phyloP scores from a whole-genome alignment of 2,113 vertebrate genomes.

The Chrysochloris asiatica region DNA sequence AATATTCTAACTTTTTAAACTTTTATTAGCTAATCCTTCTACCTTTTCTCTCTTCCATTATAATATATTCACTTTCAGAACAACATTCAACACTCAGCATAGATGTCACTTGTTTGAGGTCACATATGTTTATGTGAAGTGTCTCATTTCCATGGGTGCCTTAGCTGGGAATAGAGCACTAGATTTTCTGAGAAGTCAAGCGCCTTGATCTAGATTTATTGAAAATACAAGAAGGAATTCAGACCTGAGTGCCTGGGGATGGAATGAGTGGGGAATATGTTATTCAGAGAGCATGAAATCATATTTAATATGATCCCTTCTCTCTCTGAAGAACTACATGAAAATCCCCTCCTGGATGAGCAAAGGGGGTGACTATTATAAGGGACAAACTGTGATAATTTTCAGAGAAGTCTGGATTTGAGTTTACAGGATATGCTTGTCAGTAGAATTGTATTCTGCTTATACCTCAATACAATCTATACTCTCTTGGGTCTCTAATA shows the following conservation, averaged over 20 bases:
- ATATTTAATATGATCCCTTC: conserved; percentile 14
- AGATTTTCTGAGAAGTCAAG: conserved; percentile 11
- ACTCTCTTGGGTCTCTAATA: conserved; percentile 39
- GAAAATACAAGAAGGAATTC: conserved; percentile 20
- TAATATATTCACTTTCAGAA: not conserved
- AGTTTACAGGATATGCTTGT: not conserved
- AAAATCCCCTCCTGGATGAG: not conserved
- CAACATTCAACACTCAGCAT: not conserved
- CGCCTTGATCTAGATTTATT: conserved; percentile 43
- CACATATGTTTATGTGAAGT: not conserved
- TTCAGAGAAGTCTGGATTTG: conserved; percentile 41
- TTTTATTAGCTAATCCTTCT: not conserved
- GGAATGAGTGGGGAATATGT: not conserved
- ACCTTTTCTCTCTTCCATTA: not conserved
- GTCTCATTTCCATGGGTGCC: not conserved
- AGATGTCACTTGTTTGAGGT: conserved; percentile 42
- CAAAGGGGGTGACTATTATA: conserved; percentile 27
- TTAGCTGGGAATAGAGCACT: conserved; percentile 4
- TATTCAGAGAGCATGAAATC: conserved; percentile 2
- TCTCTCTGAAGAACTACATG: not conserved
- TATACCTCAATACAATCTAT: not conserved
- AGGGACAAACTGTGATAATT: conserved; percentile 14
- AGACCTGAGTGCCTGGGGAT: not conserved
- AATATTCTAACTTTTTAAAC: not conserved
- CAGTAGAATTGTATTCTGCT: conserved; percentile 34